Percentiles rank a stretch among this genome's conserved stretches.
Evolutionary conservation across 2,113 vertebrate genomes (phyloP).

Genomic region (Plestiodon gilberti): DNA sequence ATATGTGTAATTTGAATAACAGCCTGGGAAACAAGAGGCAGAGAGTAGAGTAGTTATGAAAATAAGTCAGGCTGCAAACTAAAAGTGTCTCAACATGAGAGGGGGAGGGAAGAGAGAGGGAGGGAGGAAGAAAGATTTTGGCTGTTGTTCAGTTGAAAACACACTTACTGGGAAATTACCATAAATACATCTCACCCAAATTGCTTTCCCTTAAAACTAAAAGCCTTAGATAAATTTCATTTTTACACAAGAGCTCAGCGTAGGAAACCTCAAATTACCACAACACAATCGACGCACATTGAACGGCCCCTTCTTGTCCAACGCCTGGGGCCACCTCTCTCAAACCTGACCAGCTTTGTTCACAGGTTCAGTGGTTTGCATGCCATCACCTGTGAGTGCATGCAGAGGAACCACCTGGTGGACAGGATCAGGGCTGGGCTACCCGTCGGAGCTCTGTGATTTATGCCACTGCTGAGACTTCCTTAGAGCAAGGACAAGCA

Average conservation of each 20-base stretch:
- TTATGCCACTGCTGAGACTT: background rate
- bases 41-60: constrained; percentile 31
- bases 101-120: background rate
- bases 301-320: background rate
- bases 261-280: background rate
- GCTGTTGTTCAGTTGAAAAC: constrained; percentile 28
- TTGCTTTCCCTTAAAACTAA: constrained; percentile 31
- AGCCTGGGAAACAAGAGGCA: constrained; percentile 63
- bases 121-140: background rate
- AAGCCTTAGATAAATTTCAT: constrained; percentile 18
- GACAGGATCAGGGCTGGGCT: too few species aligned
- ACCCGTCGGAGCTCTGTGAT: too few species aligned
- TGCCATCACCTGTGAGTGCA: background rate
- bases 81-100: constrained; percentile 27
- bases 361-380: background rate
- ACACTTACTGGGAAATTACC: constrained; percentile 7
- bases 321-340: background rate
- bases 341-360: background rate
- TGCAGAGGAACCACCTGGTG: too few species aligned
- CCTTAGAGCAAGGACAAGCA: constrained; percentile 52
- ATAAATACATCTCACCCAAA: constrained; percentile 40
- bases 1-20: constrained; percentile 68
- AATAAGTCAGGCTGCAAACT: constrained; percentile 40
- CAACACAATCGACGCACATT: background rate
- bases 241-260: background rate